Conservation (phyloP, 2,797 vertebrate species). For the Falco columbarius region DNA sequence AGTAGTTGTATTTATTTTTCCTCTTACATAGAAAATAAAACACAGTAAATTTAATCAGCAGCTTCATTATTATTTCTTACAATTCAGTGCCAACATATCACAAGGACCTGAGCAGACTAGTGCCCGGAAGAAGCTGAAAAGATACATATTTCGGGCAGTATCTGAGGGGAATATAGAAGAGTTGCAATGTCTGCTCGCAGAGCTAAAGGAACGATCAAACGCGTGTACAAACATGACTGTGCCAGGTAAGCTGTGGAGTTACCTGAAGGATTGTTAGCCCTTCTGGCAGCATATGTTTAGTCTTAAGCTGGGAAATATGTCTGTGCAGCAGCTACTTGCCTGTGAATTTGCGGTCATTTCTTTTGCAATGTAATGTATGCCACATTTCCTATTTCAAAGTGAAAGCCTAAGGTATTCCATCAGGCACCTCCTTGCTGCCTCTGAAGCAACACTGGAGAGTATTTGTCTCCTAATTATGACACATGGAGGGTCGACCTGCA, state of each 20-base stretch:
- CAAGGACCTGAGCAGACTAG: constrained; percentile 68
- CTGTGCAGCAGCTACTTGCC: not conserved
- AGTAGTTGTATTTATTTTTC: not conserved
- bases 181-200: constrained; percentile 63
- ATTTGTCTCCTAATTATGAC: not conserved
- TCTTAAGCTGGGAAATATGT: not conserved
- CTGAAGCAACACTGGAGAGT: not conserved
- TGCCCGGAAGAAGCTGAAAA: constrained; percentile 75
- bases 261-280: not conserved
- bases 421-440: not conserved
- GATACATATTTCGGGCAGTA: constrained; percentile 73
- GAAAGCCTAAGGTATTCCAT: not conserved
- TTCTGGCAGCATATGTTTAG: not conserved
- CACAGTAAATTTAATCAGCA: not conserved
- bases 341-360: not conserved
- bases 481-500: accelerated
- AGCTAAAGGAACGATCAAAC: constrained; percentile 69
- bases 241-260: constrained; percentile 57
- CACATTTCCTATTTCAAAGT: not conserved
- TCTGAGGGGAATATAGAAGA: constrained; percentile 76
- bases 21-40: not conserved
- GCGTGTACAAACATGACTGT: not conserved
- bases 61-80: not conserved
- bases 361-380: not conserved
- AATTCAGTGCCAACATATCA: constrained; percentile 60